Percentiles rank a stretch among this genome's conserved stretches.
Conservation (phyloP, 2,113 vertebrate genomes). For the Sisor rabdophorus region DNA sequence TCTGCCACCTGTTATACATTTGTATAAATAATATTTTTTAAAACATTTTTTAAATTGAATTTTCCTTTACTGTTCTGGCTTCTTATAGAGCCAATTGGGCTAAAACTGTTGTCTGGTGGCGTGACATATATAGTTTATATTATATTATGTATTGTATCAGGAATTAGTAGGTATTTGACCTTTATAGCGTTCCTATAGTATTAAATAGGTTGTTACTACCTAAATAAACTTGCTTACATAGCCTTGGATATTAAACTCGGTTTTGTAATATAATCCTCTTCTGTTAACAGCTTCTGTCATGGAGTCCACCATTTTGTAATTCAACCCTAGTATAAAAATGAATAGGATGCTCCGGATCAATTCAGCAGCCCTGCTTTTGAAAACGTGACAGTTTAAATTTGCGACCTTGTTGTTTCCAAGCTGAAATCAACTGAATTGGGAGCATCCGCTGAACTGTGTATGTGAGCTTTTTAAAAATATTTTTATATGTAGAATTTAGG, state of each 20-base stretch:
- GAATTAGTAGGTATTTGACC: background rate
- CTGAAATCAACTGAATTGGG: constrained; percentile 77
- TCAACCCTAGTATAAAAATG: constrained; percentile 29
- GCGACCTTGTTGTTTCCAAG: constrained; percentile 64
- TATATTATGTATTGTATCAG: background rate
- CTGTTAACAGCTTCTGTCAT: constrained; percentile 1
- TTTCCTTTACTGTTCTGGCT: background rate
- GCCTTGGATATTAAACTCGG: background rate
- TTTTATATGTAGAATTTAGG: constrained; percentile 27
- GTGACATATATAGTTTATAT: too few relatives aligned
- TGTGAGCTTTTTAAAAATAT: constrained; percentile 54
- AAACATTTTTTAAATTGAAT: too few relatives aligned
- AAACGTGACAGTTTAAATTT: constrained; percentile 43
- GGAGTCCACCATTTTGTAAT: constrained; percentile 4
- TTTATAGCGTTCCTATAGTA: background rate
- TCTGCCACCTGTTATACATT: too few relatives aligned
- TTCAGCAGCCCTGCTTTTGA: constrained; percentile 29
- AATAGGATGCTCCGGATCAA: constrained; percentile 26
- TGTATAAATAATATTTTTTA: too few relatives aligned
- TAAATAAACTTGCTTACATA: background rate
- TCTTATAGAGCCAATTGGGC: background rate
- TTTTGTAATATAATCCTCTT: constrained; percentile 9
- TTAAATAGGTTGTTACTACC: background rate
- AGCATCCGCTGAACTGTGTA: constrained; percentile 76
- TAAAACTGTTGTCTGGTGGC: background rate